These are phyloP conservation scores for Ochlodes sylvanus DNA, from an alignment of 2,888 invertebrate genomes.

Conservation along the genomic window DNA sequence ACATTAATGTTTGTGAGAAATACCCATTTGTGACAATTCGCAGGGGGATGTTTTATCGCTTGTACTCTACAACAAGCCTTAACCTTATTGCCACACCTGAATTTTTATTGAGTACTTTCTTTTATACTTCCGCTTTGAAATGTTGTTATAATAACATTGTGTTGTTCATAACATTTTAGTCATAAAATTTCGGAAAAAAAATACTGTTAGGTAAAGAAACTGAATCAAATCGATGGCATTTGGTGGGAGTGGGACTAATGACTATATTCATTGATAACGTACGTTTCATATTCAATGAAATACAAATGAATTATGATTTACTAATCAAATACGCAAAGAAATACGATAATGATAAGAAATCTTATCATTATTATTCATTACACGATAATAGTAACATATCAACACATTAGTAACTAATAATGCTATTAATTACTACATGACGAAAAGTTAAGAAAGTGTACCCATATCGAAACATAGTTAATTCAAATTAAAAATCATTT, in stretches of 20 bases:
- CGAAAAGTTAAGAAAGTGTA: too few relatives aligned
- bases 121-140: constrained; percentile 3
- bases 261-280: not conserved
- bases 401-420: too few relatives aligned
- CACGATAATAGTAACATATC: too few relatives aligned
- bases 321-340: constrained; percentile 1
- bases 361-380: not conserved
- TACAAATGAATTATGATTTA: not conserved
- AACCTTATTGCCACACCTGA: not conserved
- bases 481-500: too few relatives aligned
- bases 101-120: not conserved
- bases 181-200: not conserved
- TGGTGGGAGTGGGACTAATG: not conserved
- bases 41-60: not conserved
- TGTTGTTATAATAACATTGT: not conserved
- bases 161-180: not conserved
- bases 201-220: not conserved
- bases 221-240: not conserved
- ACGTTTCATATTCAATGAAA: not conserved
- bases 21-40: too few relatives aligned
- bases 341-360: not conserved
- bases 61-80: not conserved
- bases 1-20: too few relatives aligned
- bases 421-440: too few relatives aligned
- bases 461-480: too few relatives aligned